Conservation (phyloP, 2,888 invertebrate species). For the Pachydiplax longipennis region DNA sequence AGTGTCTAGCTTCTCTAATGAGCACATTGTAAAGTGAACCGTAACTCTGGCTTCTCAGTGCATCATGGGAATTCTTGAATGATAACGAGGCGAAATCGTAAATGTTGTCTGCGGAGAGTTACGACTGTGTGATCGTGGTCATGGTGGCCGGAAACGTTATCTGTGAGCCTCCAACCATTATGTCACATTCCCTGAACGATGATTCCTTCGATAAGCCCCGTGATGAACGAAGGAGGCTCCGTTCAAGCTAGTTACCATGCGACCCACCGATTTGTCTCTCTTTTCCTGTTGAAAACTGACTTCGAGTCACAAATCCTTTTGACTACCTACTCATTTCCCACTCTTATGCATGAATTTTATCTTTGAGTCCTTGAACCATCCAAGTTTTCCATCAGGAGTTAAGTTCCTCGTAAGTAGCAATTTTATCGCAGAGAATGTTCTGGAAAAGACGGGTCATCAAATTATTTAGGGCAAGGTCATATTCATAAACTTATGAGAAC, state of each 20-base stretch:
- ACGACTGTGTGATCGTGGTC: constrained; percentile 20
- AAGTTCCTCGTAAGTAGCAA: too few relatives aligned
- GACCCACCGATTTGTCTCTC: neutral
- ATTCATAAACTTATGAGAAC: too few relatives aligned
- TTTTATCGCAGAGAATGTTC: too few relatives aligned
- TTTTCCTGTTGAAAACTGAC: constrained; percentile 10
- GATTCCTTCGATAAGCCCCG: neutral
- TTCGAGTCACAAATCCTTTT: neutral
- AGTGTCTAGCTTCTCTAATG: neutral
- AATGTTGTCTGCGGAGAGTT: constrained; percentile 1
- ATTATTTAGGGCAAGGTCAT: too few relatives aligned
- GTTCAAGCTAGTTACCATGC: neutral
- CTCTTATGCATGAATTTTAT: neutral
- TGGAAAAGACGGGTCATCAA: too few relatives aligned
- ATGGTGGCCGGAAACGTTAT: neutral
- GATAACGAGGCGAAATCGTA: constrained; percentile 26
- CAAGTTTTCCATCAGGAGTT: too few relatives aligned
- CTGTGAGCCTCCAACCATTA: constrained; percentile 13
- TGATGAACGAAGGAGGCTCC: constrained; percentile 26
- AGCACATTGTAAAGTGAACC: neutral
- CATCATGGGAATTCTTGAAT: constrained; percentile 16
- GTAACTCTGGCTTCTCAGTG: neutral
- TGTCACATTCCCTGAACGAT: constrained; percentile 24
- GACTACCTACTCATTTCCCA: neutral
- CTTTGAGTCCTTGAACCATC: too few relatives aligned